Percentiles rank a stretch among this genome's conserved stretches.
Evolutionary conservation across 2,113 vertebrate species (phyloP).

Genomic region (Oriolus oriolus): DNA sequence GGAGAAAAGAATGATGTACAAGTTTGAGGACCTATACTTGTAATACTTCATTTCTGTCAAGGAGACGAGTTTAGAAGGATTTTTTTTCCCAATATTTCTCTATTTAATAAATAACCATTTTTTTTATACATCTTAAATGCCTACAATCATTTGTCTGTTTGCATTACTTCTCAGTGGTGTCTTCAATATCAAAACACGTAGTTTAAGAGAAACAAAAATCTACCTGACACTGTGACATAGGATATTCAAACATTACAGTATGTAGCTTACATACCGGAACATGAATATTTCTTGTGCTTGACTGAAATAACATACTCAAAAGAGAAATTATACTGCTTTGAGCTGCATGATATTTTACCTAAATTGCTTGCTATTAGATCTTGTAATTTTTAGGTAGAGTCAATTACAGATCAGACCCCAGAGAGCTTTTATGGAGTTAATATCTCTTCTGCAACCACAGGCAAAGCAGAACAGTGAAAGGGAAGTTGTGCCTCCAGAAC

Average conservation of each 20-base stretch:
- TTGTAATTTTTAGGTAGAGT: background rate
- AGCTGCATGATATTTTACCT: background rate
- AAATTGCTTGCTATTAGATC: background rate
- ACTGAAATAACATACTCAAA: background rate
- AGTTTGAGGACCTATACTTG: background rate
- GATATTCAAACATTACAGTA: background rate
- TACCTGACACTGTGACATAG: background rate
- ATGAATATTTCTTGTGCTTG: background rate
- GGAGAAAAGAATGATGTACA: background rate
- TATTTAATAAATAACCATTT: background rate
- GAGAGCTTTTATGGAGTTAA: background rate
- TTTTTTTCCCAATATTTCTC: background rate
- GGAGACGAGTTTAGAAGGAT: background rate
- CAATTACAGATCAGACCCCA: background rate
- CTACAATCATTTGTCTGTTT: background rate
- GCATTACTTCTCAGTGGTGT: background rate
- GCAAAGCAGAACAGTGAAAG: background rate
- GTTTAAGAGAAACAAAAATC: background rate
- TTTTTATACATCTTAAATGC: background rate
- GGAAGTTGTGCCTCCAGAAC: background rate
- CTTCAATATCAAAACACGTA: background rate
- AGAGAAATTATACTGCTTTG: background rate
- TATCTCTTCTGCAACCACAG: background rate
- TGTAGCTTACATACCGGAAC: background rate
- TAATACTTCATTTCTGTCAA: background rate